Evolutionary conservation across 2,888 invertebrate species (phyloP), one percentile per base, ranked within the genome.

Genomic region (Amphimallon solstitiale): DNA sequence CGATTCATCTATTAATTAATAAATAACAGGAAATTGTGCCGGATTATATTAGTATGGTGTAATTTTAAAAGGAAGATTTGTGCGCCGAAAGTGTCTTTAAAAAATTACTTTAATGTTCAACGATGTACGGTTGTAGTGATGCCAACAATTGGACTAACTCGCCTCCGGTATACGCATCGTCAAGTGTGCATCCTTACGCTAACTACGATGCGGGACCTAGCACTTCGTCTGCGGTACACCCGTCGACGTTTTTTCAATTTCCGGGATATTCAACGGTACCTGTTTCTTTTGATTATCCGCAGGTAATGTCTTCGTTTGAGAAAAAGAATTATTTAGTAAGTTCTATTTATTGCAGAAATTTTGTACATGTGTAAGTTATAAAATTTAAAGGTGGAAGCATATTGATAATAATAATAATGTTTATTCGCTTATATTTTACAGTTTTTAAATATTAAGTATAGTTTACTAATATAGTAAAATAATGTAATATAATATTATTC

Each of bases 201-300:
- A 71, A 70, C 56, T 78, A 78, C 68, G 78, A 79, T 49, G 73
- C 77, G 3, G 76, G 77, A 48, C 74, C 78, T 3, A 75, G 76
- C 56, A 76, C 77, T 4, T 72, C 72, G 12, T 68, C 71, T 14
- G 70, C 63, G 48, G 51, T 59, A 35, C 67, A 67, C 35, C 61
- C 64, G 14, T 56, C 76, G 38, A 69, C 73, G 29, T 74, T 78
- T 73, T 79, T 79, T 70, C 78, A 77, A 66, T 79, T 79, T 72
- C 73, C 76, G 7, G 73, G 75, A 1, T 79, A 78, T 66, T 72
- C 77, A 3, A 65, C 73, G 17, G 76, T 78, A 71, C 76, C 77
- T 59, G 74, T 79, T 65, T 76, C 79, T 0, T 80, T 79, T 65
- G 80, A 80, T 69, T 80, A 80, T 72, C 78, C 75, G 34, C 79